These are phyloP conservation scores for Sinocyclocheilus rhinocerous DNA, from an alignment of 2,113 vertebrate genomes.

Conservation along the genomic window DNA sequence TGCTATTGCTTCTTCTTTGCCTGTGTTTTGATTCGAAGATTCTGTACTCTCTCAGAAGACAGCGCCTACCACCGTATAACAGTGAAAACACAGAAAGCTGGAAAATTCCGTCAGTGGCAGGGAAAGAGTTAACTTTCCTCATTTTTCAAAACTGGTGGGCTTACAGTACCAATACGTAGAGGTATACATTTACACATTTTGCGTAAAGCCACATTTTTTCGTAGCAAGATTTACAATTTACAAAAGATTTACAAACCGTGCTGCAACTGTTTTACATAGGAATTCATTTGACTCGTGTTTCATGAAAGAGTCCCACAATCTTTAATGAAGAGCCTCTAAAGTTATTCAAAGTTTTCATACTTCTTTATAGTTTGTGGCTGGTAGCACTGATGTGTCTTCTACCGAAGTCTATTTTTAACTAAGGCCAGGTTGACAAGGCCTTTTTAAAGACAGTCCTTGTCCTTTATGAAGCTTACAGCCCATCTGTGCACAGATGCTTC, in stretches of 20 bases:
- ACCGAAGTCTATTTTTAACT: constrained; percentile 68
- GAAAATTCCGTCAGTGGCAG: no score
- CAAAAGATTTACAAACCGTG: no score
- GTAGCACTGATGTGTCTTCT: constrained; percentile 52
- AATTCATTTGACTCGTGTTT: not conserved
- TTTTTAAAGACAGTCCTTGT: constrained; percentile 69
- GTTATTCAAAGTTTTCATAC: constrained; percentile 10
- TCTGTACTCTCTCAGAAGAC: no score
- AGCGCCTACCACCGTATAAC: no score
- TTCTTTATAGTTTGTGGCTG: constrained; percentile 60
- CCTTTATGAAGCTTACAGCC: constrained; percentile 68
- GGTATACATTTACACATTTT: not conserved
- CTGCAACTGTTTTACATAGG: not conserved
- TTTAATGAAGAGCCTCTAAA: not conserved
- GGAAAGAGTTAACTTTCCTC: no score
- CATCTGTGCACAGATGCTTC: constrained; percentile 71
- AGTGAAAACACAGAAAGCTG: no score
- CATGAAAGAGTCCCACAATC: not conserved
- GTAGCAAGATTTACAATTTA: not conserved
- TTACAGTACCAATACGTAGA: not conserved
- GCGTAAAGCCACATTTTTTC: not conserved
- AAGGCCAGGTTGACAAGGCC: constrained; percentile 68
- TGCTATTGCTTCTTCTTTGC: no score
- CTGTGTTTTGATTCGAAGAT: no score
- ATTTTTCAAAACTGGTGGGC: not conserved